Evolutionary conservation across 2,888 invertebrate genomes (phyloP).

Genomic region (Drosophila heteroneura): DNA sequence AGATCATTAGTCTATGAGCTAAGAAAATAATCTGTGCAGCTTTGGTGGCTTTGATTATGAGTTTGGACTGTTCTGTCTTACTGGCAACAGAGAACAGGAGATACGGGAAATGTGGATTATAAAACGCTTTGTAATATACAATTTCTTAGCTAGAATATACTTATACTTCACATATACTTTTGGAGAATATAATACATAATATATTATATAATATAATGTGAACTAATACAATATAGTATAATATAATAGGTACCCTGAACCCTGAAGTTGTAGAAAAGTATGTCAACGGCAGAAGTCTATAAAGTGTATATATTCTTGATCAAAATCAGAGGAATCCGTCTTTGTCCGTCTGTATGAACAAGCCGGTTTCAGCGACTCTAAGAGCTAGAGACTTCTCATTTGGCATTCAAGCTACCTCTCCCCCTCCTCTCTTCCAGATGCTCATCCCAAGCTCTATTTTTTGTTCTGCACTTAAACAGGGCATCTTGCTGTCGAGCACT

Average conservation of each 20-base stretch:
- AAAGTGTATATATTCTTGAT: background rate
- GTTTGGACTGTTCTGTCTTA: background rate
- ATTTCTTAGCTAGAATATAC: too few species aligned
- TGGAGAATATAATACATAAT: background rate
- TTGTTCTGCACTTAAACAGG: background rate
- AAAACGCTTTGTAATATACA: too few species aligned
- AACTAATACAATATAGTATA: too few species aligned
- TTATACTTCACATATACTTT: too few species aligned
- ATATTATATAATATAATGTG: too few species aligned
- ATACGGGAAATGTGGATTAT: background rate
- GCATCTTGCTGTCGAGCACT: conserved; percentile 23
- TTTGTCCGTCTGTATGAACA: too few species aligned
- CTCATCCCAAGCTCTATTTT: background rate
- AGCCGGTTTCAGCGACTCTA: background rate
- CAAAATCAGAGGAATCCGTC: background rate
- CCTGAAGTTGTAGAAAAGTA: too few species aligned
- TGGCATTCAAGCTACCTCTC: background rate
- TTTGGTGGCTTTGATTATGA: background rate
- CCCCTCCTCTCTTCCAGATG: background rate
- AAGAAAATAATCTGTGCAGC: background rate
- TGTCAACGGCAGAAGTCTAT: too few species aligned
- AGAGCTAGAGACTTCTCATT: background rate
- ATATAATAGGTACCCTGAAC: too few species aligned
- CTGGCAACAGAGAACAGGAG: background rate
- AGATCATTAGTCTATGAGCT: conserved; percentile 10